Evolutionary conservation across 2,797 vertebrate genomes (phyloP).

Genomic region (Stomatorhinus walkeri): DNA sequence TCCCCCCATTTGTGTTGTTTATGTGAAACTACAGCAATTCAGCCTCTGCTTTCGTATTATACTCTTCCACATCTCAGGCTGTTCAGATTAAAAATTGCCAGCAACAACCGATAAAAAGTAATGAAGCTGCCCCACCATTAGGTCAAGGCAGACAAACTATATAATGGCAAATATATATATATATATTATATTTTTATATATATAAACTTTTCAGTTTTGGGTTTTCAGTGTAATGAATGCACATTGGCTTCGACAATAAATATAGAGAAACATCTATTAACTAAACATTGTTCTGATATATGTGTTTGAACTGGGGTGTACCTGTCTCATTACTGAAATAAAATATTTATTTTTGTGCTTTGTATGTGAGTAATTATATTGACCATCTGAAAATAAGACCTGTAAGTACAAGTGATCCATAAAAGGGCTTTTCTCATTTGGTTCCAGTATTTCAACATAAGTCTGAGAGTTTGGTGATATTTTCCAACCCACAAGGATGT

Average conservation of each 20-base stretch:
- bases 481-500: neutral
- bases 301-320: neutral
- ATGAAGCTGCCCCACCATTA: neutral
- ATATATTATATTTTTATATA: neutral
- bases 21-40: neutral
- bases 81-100: neutral
- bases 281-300: neutral
- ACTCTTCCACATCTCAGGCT: neutral
- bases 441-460: neutral
- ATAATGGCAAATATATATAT: neutral
- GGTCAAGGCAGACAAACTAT: neutral
- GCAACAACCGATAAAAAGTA: neutral
- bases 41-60: neutral
- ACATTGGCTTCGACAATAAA: conserved; percentile 8
- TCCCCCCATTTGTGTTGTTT: neutral
- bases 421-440: neutral
- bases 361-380: neutral
- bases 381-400: neutral
- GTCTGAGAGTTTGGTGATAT: neutral
- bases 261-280: neutral
- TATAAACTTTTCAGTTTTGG: neutral
- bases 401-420: neutral
- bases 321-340: neutral
- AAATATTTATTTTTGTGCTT: conserved; percentile 14
- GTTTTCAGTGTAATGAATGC: neutral